Evolutionary conservation across 1,140 invertebrate species (phyloP), one percentile per base, ranked within the genome.

Genomic region (Pectinophora gossypiella): DNA sequence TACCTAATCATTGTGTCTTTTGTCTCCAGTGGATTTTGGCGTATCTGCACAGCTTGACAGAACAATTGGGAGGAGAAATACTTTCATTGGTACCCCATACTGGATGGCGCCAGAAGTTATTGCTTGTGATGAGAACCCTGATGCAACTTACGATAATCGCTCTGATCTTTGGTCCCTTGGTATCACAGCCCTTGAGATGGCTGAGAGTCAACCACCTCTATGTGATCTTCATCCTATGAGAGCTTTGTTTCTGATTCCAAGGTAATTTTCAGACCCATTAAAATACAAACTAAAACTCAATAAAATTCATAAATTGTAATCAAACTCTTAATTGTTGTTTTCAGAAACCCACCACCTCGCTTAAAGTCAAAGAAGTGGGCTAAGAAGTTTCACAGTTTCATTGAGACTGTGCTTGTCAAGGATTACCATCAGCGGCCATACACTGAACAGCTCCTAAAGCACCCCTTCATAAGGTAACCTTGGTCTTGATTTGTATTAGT

Each of bases 151-250:
- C 82, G 99, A 99, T 87, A 99, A 99, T 89, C 93, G 98, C 82
- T 98, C 96, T 83, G 98, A 99, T 89, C 90, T 99, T 43, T 99
- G 98, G 98, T 99, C 97, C 42, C 90, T 99, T 56, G 98, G 98
- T 71, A 99, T 99, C 70, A 99, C 98, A 23, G 97, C 98, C 21
- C 91, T 99, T 59, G 99, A 99, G 92, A 99, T 99, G 98, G 98
- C 98, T 38, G 99, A 99, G 90, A 98, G 97, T 78, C 98, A 99
- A 89, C 99, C 99, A 51, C 99, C 97, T 68, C 92, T 98, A 61
- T 97, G 95, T 91, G 99, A 99, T 91, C 93, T 99, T 82, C 99
- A 99, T 92, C 99, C 99, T 27, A 99, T 99, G 98, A 91, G 99
- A 80, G 93, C 98, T 57, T 91, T 99, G 42, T 99, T 99, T 89